Percentiles rank a stretch among this genome's conserved stretches.
phyloP scores from a whole-genome alignment of 2,888 invertebrate genomes.

The Cryptocheilus praepositus region DNA sequence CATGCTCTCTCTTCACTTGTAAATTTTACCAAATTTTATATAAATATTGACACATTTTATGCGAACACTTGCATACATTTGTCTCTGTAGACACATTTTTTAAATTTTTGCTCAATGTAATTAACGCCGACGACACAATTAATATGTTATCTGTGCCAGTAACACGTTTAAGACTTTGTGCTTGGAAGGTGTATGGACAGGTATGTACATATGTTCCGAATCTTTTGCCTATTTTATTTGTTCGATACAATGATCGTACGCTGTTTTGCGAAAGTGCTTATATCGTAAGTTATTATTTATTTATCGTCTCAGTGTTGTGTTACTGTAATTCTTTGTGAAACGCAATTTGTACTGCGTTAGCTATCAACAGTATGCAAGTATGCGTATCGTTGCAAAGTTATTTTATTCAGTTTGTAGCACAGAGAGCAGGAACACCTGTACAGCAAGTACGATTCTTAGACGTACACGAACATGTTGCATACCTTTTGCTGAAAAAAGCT shows the following conservation, averaged over 20 bases:
- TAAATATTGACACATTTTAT: neutral
- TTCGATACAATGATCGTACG: neutral
- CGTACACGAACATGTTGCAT: conserved; percentile 95
- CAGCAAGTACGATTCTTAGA: conserved; percentile 82
- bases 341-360: no score
- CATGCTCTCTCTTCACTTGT: no score
- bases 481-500: conserved; percentile 86
- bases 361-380: no score
- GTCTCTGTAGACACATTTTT: no score
- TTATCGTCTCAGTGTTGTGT: no score
- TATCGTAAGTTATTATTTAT: no score
- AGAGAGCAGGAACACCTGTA: conserved; percentile 72
- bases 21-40: no score
- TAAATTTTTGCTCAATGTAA: no score
- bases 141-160: no score
- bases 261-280: no score
- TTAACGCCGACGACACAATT: no score
- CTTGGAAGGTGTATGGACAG: neutral
- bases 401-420: conserved; percentile 62
- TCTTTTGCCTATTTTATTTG: neutral
- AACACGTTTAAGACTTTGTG: neutral
- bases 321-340: no score
- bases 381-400: neutral
- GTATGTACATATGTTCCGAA: neutral
- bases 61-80: neutral